phyloP scores from a whole-genome alignment of 1,140 invertebrate species.

The Drosophila oshimai region DNA sequence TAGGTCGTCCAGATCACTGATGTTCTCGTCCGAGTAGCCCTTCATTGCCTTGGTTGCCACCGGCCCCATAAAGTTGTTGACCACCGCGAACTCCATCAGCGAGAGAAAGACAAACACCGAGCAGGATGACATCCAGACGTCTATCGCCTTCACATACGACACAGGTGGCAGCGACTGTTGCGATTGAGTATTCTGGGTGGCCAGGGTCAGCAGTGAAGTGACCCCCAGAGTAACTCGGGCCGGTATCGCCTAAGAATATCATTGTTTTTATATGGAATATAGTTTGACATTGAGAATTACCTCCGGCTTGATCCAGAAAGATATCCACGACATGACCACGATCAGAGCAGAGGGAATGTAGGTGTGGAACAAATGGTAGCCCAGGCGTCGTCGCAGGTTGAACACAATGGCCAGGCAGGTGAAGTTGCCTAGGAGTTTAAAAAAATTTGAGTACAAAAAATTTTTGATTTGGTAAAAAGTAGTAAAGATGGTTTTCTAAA shows the following conservation, averaged over 20 bases:
- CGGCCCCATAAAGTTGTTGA: slow-evolving; percentile 96
- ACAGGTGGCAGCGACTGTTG: slow-evolving; percentile 95
- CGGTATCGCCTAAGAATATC: too few relatives aligned
- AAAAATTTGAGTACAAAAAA: not conserved
- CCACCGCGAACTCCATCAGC: slow-evolving; percentile 95
- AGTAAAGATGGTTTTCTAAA: too few relatives aligned
- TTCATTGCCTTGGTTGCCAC: slow-evolving; percentile 94
- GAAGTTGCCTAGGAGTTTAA: slow-evolving; percentile 87
- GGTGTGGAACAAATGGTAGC: slow-evolving; percentile 95
- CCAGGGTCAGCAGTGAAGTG: slow-evolving; percentile 91
- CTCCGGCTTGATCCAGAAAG: slow-evolving; percentile 96
- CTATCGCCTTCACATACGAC: slow-evolving; percentile 95
- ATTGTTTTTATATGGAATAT: too few relatives aligned
- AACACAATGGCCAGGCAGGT: slow-evolving; percentile 94
- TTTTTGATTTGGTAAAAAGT: not conserved
- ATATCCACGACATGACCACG: slow-evolving; percentile 96
- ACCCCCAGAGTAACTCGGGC: slow-evolving; percentile 85
- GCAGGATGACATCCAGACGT: slow-evolving; percentile 96
- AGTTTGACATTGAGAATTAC: too few relatives aligned
- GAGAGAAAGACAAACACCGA: slow-evolving; percentile 96
- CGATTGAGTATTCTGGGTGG: slow-evolving; percentile 94
- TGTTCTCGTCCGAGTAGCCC: slow-evolving; percentile 93
- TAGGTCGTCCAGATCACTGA: slow-evolving; percentile 89
- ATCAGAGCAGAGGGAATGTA: slow-evolving; percentile 95
- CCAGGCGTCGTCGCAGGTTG: slow-evolving; percentile 90